Evolutionary conservation across 2,797 vertebrate species (phyloP), one percentile per base, ranked within the genome.

Genomic region (Galagoides demidoff): DNA sequence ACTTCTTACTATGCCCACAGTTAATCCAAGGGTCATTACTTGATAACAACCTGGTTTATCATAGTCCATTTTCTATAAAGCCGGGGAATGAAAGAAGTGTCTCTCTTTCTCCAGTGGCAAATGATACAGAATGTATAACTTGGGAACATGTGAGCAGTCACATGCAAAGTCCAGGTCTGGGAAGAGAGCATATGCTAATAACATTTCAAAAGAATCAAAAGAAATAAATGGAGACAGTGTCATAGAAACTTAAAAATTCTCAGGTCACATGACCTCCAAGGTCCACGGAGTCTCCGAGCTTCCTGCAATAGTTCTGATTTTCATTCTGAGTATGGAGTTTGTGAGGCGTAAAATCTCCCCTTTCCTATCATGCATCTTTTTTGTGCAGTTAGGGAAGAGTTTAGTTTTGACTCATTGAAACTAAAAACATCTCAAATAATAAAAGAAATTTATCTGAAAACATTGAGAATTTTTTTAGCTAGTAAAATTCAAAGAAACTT

Each of bases 351-450:
- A 74, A 81, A 74, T 20, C 43, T 63, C 1, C n/a, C 5, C 19
- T 43, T 83, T 23, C 3, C 12, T 7, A 79, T 5, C 3, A 5
- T 7, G 22, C 25, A 4, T 12, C 61, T 3, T 82, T 39, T 74
- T 43, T 25, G 16, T 79, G 23, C 90, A 45, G 7, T 27, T 70
- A 81, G 49, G 25, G 8, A 85, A 85, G 16, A 27, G 34, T 77
- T 96, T 45, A 61, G 3, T 89, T 96, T 71, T 7, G 27, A 12
- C 79, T 64, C 89, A 74, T 29, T 92, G 52, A 10, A 92, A 87
- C 9, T 23, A 89, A 71, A 82, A 1, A 10, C 14, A 8, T 45
- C n/a, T 66, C 27, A 83, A 81, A 37, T 55, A 87, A 88, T 89
- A 37, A 11, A 92, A 76, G 5, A 78, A 73, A 70, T 52, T 59